Conservation (phyloP, 2,797 vertebrate species). For the Lindbergichthys nudifrons region DNA sequence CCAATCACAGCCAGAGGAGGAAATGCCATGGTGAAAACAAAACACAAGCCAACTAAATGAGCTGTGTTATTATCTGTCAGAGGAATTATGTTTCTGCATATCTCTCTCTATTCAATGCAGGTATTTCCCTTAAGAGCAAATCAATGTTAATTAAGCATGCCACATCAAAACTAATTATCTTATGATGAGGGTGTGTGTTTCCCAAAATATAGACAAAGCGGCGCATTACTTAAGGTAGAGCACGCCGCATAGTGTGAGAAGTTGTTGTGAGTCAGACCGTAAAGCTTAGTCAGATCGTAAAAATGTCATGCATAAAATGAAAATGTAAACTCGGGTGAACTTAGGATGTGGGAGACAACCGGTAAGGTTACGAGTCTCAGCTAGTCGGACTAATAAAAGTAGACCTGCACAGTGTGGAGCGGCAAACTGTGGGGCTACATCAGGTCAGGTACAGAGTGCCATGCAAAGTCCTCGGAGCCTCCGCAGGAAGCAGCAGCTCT, state of each 20-base stretch:
- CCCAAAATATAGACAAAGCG: slow-evolving; percentile 26
- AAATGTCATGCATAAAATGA: not conserved
- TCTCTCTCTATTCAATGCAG: slow-evolving; percentile 3
- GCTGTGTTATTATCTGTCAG: slow-evolving; percentile 17
- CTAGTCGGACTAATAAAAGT: not conserved
- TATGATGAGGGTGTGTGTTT: slow-evolving; percentile 25
- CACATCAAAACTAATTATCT: slow-evolving; percentile 33
- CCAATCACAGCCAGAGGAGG: slow-evolving; percentile 32
- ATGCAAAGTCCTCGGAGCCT: not conserved
- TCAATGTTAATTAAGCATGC: slow-evolving; percentile 9
- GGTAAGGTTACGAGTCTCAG: slow-evolving; percentile 9
- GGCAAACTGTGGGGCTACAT: not conserved
- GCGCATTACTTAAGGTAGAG: slow-evolving; percentile 33
- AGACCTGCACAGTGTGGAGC: slow-evolving; percentile 9
- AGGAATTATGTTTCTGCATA: slow-evolving; percentile 24
- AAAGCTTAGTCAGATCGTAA: not conserved
- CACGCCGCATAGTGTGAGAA: slow-evolving; percentile 21
- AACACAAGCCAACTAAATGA: slow-evolving; percentile 14
- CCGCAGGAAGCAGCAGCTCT: slow-evolving; percentile 33
- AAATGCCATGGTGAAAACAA: slow-evolving; percentile 58
- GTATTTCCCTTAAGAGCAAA: slow-evolving; percentile 15
- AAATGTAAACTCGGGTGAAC: slow-evolving; percentile 14
- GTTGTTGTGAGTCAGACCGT: slow-evolving; percentile 17
- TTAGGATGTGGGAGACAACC: not conserved
- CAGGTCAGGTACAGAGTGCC: slow-evolving; percentile 11